Conservation (phyloP, 2,113 vertebrate species). For the Hystrix cristata region DNA sequence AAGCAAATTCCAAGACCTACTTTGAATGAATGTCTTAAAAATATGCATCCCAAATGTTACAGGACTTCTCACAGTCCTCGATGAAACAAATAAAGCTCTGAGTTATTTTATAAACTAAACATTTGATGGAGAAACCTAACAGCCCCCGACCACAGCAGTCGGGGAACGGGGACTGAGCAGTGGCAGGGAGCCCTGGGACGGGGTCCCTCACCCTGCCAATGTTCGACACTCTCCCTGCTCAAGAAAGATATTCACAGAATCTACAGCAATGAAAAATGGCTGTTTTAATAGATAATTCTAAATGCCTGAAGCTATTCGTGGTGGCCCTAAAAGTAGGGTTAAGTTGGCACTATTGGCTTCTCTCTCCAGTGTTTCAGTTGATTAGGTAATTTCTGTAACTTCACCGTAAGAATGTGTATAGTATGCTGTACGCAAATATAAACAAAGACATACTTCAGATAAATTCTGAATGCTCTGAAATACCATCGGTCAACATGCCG, state of each 20-base stretch:
- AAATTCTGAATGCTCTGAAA: not conserved
- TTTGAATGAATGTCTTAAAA: constrained; percentile 24
- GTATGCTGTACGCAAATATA: not conserved
- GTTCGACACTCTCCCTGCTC: not conserved
- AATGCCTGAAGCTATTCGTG: not conserved
- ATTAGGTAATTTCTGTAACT: constrained; percentile 5
- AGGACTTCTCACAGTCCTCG: not conserved
- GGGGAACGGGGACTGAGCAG: not conserved
- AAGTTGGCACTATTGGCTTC: not conserved
- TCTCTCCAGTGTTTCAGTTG: not conserved
- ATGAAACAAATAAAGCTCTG: not conserved
- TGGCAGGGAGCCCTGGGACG: not conserved
- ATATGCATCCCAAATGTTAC: not conserved
- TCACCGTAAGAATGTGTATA: not conserved
- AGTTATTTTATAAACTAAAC: not conserved
- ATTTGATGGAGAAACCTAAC: constrained; percentile 3
- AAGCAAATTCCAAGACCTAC: constrained; percentile 1
- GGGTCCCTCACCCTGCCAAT: not conserved
- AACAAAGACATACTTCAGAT: not conserved
- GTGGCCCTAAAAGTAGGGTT: not conserved
- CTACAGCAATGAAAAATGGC: not conserved
- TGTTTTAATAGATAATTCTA: constrained; percentile 25
- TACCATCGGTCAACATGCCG: not conserved
- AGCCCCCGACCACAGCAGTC: not conserved
- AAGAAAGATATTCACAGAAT: not conserved